A percentile compares a stretch with the other conserved stretches of the same genome.
Evolutionary conservation across 2,113 vertebrate species (phyloP).

Genomic region (Emydocephalus ijimae): DNA sequence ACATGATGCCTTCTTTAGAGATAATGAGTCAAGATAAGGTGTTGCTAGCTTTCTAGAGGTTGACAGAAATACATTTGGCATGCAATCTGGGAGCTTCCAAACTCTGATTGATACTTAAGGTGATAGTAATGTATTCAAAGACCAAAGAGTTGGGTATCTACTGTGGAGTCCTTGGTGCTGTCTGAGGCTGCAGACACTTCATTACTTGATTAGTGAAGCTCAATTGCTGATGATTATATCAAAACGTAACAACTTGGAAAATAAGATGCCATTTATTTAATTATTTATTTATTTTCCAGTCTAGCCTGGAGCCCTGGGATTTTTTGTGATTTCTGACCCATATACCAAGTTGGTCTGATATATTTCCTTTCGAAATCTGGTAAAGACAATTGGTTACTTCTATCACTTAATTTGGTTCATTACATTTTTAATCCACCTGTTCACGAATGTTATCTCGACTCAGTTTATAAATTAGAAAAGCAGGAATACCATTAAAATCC

Average conservation of each 20-base stretch:
- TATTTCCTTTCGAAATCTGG: not conserved
- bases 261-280: not conserved
- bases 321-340: not conserved
- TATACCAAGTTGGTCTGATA: not conserved
- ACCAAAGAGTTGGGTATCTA: not conserved
- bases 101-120: not conserved
- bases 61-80: not conserved
- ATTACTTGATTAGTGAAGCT: not conserved
- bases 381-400: not conserved
- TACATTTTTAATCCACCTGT: not conserved
- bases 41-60: not conserved
- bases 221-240: not conserved
- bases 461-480: not conserved
- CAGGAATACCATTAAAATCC: not conserved
- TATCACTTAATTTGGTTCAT: not conserved
- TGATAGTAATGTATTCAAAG: not conserved
- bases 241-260: not conserved
- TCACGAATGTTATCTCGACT: not conserved
- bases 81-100: not conserved
- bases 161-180: not conserved
- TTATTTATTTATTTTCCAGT: not conserved
- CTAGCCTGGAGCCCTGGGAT: not conserved
- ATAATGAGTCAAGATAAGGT: not conserved
- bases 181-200: not conserved
- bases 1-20: not conserved